A percentile compares a stretch with the other conserved stretches of the same genome.
Conservation (phyloP, 2,888 invertebrate genomes). For the Villa cingulata region DNA sequence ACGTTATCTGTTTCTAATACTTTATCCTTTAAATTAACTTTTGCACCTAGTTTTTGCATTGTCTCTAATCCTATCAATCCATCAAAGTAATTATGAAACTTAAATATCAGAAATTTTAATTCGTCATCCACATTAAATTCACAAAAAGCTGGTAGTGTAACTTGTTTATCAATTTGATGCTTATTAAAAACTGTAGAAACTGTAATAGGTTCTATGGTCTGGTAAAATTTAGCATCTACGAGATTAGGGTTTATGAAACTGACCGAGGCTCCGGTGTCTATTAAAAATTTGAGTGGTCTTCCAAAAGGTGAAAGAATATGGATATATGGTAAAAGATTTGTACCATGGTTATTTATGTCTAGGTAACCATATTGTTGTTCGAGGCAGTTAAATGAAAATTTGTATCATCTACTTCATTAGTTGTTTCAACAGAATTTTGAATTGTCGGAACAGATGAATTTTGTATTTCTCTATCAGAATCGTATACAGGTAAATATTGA, state of each 20-base stretch:
- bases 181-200: constrained; percentile 6
- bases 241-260: constrained; percentile 10
- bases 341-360: constrained; percentile 9
- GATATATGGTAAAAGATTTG: constrained; percentile 7
- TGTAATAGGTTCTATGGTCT: neutral
- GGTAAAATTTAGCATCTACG: neutral
- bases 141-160: constrained; percentile 5
- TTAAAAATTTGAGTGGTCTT: constrained; percentile 5
- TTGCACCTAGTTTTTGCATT: constrained; percentile 8
- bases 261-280: constrained; percentile 10
- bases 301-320: constrained; percentile 11
- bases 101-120: constrained; percentile 9
- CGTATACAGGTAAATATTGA: neutral
- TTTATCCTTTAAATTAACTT: constrained; percentile 2
- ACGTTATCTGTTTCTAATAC: constrained; percentile 5
- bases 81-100: constrained; percentile 14
- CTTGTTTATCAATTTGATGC: constrained; percentile 6
- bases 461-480: no score
- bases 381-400: constrained; percentile 3
- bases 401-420: neutral
- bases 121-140: constrained; percentile 7
- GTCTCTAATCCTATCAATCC: constrained; percentile 12
- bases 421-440: no score
- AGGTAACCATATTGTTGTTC: constrained; percentile 3
- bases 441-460: no score